Percentiles rank a stretch among this genome's conserved stretches.
These are phyloP conservation scores for Cheilosia impressa DNA, from an alignment of 2,888 invertebrate species.

Conservation along the genomic window DNA sequence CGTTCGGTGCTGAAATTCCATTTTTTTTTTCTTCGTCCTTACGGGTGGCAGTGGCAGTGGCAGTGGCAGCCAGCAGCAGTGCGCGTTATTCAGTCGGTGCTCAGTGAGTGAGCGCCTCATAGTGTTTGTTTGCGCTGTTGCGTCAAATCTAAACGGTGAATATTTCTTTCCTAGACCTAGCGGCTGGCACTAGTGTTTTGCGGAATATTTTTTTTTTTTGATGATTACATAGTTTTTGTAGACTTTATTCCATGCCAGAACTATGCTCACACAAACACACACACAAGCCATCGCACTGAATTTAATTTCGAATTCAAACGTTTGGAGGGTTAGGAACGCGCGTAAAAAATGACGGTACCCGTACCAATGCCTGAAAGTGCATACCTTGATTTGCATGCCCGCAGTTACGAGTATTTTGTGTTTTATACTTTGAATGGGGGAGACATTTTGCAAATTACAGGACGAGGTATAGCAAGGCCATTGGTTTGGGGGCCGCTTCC, in stretches of 20 bases:
- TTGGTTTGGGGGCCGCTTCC: background rate
- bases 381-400: slow-evolving; percentile 55
- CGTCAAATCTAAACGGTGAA: slow-evolving; percentile 52
- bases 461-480: background rate
- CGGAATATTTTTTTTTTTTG: background rate
- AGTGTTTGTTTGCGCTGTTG: slow-evolving; percentile 58
- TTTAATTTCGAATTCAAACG: slow-evolving; percentile 15
- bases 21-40: slow-evolving; percentile 10
- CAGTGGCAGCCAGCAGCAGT: background rate
- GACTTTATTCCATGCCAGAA: slow-evolving; percentile 5
- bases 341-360: slow-evolving; percentile 48
- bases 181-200: background rate
- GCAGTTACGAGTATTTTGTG: slow-evolving; percentile 34
- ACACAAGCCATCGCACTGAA: background rate
- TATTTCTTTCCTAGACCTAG: slow-evolving; percentile 19
- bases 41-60: background rate
- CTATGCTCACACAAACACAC: background rate
- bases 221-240: slow-evolving; percentile 11
- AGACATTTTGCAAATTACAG: slow-evolving; percentile 17
- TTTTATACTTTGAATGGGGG: slow-evolving; percentile 13
- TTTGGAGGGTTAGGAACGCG: slow-evolving; percentile 29
- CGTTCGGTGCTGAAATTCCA: slow-evolving; percentile 27
- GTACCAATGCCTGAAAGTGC: background rate
- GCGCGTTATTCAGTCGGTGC: slow-evolving; percentile 23
- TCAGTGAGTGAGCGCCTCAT: slow-evolving; percentile 44